Base-by-base conservation (phyloP, 53 echinoderm and acorn worm species). In the Holothuria scabra region DNA sequence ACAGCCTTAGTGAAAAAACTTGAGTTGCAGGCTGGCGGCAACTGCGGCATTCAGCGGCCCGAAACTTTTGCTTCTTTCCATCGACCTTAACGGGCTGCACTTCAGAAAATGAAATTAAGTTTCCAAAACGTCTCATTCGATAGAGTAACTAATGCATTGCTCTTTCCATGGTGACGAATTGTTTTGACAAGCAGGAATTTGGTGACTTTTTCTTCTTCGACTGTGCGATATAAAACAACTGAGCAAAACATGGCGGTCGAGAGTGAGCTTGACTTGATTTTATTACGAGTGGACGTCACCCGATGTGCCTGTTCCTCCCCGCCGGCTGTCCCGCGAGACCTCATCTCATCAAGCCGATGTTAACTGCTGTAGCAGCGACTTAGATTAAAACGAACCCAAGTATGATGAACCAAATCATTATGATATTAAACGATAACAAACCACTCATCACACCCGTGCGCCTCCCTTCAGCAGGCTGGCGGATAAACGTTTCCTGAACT, bases 371-470 rank as follows among this genome's bases (percentile, higher is more conserved):
- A 46, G 72, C 46, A 22, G 72, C 44, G 49, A 48, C 72, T 46
- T 35, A 72, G 72, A 72, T 72, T 72, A 72, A 72, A 72, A 46
- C 46, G 46, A 48, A 24, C 44, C n/a, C 72, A 38, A 72, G 48
- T 72, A 46, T 44, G 72, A 72, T 72, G 72, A 72, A 48, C 16
- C 26, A 79, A 30, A 79, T 79, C 79, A 79, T 79, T 79, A 79
- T 79, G 79, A 55, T 79, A 79, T 79, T 79, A 59, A 79, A 79
- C 59, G 49, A 79, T 79, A 79, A 79, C 79, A 79, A 79, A 79
- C 72, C 48, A 48, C n/a, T 72, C 72, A 46, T 46, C 28, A 24
- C 72, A 44, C 72, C 52, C 52, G 52, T 52, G 52, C 3, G 52
- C 52, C 52, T 46, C 72, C 41, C 72, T 23, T 24, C 72, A 48